Evolutionary conservation across 2,797 vertebrate genomes (phyloP), one percentile per base, ranked within the genome.

Genomic region (Anolis apletophallus): DNA sequence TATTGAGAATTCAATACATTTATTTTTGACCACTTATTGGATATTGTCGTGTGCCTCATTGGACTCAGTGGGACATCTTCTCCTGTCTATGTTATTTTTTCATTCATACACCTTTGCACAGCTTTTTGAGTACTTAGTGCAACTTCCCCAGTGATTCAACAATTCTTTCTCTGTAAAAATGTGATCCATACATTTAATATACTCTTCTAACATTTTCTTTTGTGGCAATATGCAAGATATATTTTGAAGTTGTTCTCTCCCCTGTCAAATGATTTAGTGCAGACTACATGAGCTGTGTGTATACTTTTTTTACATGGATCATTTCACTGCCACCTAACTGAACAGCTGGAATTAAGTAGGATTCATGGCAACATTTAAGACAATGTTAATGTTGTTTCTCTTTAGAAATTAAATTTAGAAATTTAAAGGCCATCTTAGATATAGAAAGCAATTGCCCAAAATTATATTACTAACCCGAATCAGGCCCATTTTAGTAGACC

Each of bases 231-330:
- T 93, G 91, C 94, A 96, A 97, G 93, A 96, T 95, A 96, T 96
- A 96, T 95, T 94, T 64, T 96, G 94, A 95, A 90, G 26, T 96
- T 97, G 93, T 94, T 96, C 94, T 93, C 95, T 95, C 95, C 92
- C 91, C 94, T 94, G 96, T 97, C 94, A 95, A 96, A 96, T 98
- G 96, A 96, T 97, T 97, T 96, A 97, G 95, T 92, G 95, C 96
- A 94, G 78, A 91, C 95, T 96, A 96, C 96, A 96, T 96, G 97
- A 96, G 94, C 95, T 95, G 94, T 93, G 32, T 95, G 95, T 93
- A 89, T 98, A 96, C 98, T 99, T 98, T 97, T 97, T 96, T 92
- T 95, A 93, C 95, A 93, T 88, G 96, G 97, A 94, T 97, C 96
- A 97, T 97, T 97, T 98, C 96, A 96, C 94, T 94, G 92, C 94